Evolutionary conservation across 92 coral and sea anemone species (phyloP), one percentile per base, ranked within the genome.

Genomic region (Zoanthus solanderi): DNA sequence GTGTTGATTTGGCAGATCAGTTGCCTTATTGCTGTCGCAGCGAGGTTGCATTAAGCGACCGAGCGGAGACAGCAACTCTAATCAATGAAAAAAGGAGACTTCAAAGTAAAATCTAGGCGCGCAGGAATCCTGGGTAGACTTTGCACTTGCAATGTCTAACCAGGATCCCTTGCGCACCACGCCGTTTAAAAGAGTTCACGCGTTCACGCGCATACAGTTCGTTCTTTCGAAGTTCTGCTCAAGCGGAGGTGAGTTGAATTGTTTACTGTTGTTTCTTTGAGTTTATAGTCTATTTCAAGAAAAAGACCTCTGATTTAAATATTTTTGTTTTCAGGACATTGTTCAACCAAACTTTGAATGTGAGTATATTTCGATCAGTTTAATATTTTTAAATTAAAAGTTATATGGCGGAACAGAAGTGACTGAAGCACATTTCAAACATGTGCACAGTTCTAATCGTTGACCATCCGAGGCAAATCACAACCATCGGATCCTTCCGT

Each of bases 371-470:
- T 66, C 72, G 29, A 66, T 66, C 34, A 66, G 34, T 66, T 66
- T 66, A 18, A 66, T 66, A 66, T 17, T 66, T 52, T 52, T 52
- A 52, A 52, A 52, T 7, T 52, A 52, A 52, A 7, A 66, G 32
- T 66, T 68, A 44, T 30, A 44, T 29, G 45, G 75, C 48, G 75
- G 45, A 71, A 71, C 75, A 71, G 75, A 68, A 68, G 73, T 68
- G 73, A 68, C 73, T 68, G 73, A 68, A 66, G 72, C 72, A 66
- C 72, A 66, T 66, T 71, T 32, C 50, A 71, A 71, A 71, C 75
- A 71, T 3, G 75, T 34, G 75, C 75, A 29, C 75, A 2, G 75
- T 31, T 31, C 50, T 72, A 32, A 37, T 72, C 76, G 48, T 72
- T 72, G 18, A n/a, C 76, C 76, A 32, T 72, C 76, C 50, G 52